Conservation (phyloP, 23 tunicate genomes). For the Phallusia fumigata region DNA sequence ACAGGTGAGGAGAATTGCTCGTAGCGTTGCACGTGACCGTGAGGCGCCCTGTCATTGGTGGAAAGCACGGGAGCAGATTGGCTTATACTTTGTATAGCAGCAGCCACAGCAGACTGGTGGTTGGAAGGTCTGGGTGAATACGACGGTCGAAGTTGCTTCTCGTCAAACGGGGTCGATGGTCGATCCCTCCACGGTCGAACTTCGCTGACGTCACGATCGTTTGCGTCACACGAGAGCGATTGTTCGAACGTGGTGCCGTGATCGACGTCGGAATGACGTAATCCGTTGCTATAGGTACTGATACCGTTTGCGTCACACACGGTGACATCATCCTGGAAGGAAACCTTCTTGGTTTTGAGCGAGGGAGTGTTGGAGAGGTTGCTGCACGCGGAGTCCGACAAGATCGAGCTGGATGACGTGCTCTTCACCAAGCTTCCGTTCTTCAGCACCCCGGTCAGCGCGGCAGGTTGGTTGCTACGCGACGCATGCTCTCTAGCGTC, state of each 20-base stretch:
- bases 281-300: constrained; percentile 66
- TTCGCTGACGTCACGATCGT: constrained; percentile 6
- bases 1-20: neutral
- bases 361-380: constrained; percentile 50
- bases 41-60: neutral
- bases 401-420: constrained; percentile 53
- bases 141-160: neutral
- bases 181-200: constrained; percentile 10
- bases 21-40: constrained; percentile 10
- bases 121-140: neutral
- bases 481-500: constrained; percentile 15
- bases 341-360: constrained; percentile 58
- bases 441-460: constrained; percentile 43
- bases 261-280: constrained; percentile 46
- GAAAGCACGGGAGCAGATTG: constrained; percentile 14
- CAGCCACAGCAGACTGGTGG: constrained; percentile 73
- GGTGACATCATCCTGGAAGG: constrained; percentile 75
- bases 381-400: constrained; percentile 72
- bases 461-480: constrained; percentile 11
- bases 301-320: constrained; percentile 54
- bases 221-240: constrained; percentile 44
- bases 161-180: constrained; percentile 22
- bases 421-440: constrained; percentile 65
- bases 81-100: constrained; percentile 79
- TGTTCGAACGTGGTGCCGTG: constrained; percentile 17